Evolutionary conservation across 2,797 vertebrate genomes (phyloP), one percentile per base, ranked within the genome.

Genomic region (Gymnocypris eckloni): DNA sequence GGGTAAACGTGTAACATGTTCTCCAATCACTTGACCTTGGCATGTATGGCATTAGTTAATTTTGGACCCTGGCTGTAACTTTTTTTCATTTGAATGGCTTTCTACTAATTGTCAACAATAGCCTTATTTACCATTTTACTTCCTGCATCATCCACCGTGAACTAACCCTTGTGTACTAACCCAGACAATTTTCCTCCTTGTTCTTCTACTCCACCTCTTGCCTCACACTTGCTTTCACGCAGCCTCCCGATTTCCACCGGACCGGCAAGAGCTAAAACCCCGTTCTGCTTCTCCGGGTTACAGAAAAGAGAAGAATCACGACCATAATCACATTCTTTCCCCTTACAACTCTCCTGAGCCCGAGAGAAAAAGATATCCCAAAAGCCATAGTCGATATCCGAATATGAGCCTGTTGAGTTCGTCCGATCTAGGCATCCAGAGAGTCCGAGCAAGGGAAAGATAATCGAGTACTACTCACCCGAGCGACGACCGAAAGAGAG

Each of bases 341-440:
- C 93, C 93, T 56, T 93, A 94, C 79, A 91, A 89, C 64, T 92
- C 91, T 54, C 77, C 86, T 4, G 81, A 87, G 67, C 59, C 43
- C 4, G 77, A 81, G 22, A 85, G 52, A 52, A 86, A 86, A 64
- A 82, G 33, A 71, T 48, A 70, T 28, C 73, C 41, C 15, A 75
- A 85, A n/a, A 33, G 41, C 37, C 84, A 12, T 28, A 81, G 79
- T n/a, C 70, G 41, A 64, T 6, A 73, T 66, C 59, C 72, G 28
- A 91, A 43, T 56, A 78, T 54, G 61, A 89, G 61, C 43, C 69
- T 0, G 45, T 89, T 95, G 96, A 95, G 87, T 89, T 87, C 18
- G 84, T 82, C 70, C 79, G 89, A 88, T 90, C 88, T 88, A 94
- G 92, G 83, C 89, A 86, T 88, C 88, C 93, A 83, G 95, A 94